Conservation (phyloP, 2,888 invertebrate species). For the Lottia gigantea region DNA sequence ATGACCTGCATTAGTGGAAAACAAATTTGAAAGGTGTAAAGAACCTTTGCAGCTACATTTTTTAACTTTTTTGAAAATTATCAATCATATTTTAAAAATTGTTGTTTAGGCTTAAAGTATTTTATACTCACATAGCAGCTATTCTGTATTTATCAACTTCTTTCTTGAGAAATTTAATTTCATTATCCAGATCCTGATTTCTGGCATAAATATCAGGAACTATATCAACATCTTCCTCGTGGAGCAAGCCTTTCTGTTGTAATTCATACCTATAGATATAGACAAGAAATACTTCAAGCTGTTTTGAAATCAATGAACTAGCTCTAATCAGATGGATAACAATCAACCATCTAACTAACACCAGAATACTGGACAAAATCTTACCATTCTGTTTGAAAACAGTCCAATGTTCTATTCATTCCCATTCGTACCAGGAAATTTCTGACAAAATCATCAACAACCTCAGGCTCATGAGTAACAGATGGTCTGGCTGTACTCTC, state of each 20-base stretch:
- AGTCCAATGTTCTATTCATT: slow-evolving; percentile 64
- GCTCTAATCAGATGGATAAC: too few relatives aligned
- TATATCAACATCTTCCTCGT: slow-evolving; percentile 59
- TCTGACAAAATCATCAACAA: slow-evolving; percentile 68
- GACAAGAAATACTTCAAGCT: too few relatives aligned
- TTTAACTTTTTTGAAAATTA: too few relatives aligned
- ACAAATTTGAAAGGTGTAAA: too few relatives aligned
- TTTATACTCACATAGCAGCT: slow-evolving; percentile 62
- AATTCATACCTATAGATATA: slow-evolving; percentile 62
- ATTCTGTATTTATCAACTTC: slow-evolving; percentile 64
- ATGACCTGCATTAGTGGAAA: too few relatives aligned
- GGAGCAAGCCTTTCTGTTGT: slow-evolving; percentile 62
- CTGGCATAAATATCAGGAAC: slow-evolving; percentile 66
- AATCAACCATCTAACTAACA: too few relatives aligned
- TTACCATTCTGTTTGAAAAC: slow-evolving; percentile 69
- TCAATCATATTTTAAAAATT: too few relatives aligned
- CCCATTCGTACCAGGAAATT: slow-evolving; percentile 68
- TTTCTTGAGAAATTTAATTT: slow-evolving; percentile 60
- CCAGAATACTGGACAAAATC: slow-evolving; percentile 12
- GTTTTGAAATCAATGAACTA: too few relatives aligned
- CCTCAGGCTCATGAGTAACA: slow-evolving; percentile 60
- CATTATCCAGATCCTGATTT: slow-evolving; percentile 63
- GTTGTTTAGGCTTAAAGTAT: too few relatives aligned
- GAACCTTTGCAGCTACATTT: too few relatives aligned
- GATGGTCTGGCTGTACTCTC: slow-evolving; percentile 42